These are phyloP conservation scores for Scaeva pyrastri DNA, from an alignment of 2,888 invertebrate species.

Conservation along the genomic window DNA sequence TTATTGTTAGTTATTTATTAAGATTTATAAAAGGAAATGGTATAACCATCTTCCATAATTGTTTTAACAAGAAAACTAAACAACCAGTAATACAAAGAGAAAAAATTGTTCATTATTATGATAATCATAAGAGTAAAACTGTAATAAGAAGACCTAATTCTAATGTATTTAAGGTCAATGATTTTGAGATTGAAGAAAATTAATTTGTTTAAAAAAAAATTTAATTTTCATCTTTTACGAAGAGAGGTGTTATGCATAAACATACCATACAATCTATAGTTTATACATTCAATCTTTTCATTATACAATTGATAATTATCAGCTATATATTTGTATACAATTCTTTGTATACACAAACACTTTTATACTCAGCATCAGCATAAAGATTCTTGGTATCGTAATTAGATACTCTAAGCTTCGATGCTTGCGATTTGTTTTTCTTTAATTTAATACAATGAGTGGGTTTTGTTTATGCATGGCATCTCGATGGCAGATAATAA, in stretches of 20 bases:
- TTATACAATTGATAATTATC: not conserved
- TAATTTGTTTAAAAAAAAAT: too few relatives aligned
- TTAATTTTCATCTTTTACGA: too few relatives aligned
- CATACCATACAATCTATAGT: conserved; percentile 4
- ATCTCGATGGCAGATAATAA: not conserved
- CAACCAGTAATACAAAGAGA: too few relatives aligned
- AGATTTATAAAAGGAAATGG: too few relatives aligned
- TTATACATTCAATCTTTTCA: not conserved
- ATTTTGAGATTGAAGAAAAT: too few relatives aligned
- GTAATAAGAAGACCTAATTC: too few relatives aligned
- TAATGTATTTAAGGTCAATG: too few relatives aligned
- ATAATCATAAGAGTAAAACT: too few relatives aligned
- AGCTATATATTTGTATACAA: not conserved
- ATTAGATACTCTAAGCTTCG: not conserved
- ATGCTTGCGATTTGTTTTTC: conserved; percentile 2
- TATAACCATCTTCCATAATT: too few relatives aligned
- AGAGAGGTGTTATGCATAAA: not conserved
- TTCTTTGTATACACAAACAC: not conserved
- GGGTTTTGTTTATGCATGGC: conserved; percentile 6
- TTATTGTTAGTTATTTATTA: too few relatives aligned
- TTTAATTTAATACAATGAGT: conserved; percentile 1
- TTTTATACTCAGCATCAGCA: not conserved
- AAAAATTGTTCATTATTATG: too few relatives aligned
- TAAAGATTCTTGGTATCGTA: conserved; percentile 8
- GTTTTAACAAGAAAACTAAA: too few relatives aligned